Conservation (phyloP, 2,113 vertebrate genomes). For the Microcebus griseorufus region DNA sequence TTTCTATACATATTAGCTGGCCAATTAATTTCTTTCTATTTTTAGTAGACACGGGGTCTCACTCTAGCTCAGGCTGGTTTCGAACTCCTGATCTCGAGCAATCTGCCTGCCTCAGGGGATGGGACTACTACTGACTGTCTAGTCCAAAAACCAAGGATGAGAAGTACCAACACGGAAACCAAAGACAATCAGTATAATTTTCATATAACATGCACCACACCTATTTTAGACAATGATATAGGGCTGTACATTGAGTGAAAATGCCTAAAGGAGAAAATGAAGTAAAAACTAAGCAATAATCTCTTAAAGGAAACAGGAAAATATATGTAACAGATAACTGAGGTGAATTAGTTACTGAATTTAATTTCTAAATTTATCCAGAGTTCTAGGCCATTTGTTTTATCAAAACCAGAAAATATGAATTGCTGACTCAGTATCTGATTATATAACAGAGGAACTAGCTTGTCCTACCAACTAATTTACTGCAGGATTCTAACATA, state of each 20-base stretch:
- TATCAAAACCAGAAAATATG: slow-evolving; percentile 34
- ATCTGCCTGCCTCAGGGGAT: neutral
- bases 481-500: neutral
- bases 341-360: neutral
- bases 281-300: neutral
- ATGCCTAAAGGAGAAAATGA: neutral
- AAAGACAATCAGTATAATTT: neutral
- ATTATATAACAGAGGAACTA: neutral
- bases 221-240: neutral
- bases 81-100: too few relatives aligned
- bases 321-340: neutral
- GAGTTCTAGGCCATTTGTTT: neutral
- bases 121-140: neutral
- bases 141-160: neutral
- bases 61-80: too few relatives aligned
- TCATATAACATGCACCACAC: neutral
- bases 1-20: too few relatives aligned
- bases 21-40: too few relatives aligned
- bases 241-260: neutral
- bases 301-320: neutral
- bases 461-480: neutral
- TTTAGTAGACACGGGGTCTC: too few relatives aligned
- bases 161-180: neutral
- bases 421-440: neutral
- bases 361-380: slow-evolving; percentile 18